A percentile compares a stretch with the other conserved stretches of the same genome.
Conservation (phyloP, 2,797 vertebrate species). For the Urocyon cinereoargenteus region DNA sequence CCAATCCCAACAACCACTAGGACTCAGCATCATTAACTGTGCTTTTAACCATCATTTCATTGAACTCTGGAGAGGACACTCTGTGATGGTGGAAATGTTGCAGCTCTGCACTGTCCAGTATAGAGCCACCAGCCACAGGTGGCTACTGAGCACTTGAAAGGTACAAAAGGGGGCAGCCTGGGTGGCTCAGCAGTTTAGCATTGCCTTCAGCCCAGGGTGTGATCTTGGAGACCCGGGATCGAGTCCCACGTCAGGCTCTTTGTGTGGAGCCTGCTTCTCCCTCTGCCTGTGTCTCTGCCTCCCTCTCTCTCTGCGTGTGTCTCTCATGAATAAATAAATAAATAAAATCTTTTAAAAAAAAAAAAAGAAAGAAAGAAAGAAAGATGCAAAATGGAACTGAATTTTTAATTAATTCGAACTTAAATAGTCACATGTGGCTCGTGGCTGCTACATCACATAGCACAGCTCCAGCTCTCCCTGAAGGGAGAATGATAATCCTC, state of each 20-base stretch:
- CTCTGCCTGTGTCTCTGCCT: no score
- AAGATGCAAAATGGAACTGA: neutral
- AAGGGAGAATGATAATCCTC: neutral
- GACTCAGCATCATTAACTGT: neutral
- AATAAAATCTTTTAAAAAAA: no score
- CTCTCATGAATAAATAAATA: no score
- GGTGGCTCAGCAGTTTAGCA: no score
- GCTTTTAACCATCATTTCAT: neutral
- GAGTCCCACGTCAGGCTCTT: no score
- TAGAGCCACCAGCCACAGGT: neutral
- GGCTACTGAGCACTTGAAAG: neutral
- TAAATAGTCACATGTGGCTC: neutral
- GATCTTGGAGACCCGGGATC: no score
- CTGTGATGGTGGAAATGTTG: neutral
- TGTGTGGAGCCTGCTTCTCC: no score
- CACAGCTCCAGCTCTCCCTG: neutral
- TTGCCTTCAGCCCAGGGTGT: no score
- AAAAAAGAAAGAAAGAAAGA: no score
- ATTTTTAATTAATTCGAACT: neutral
- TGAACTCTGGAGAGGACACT: neutral
- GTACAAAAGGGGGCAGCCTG: neutral
- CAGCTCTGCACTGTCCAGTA: neutral
- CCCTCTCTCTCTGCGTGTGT: no score
- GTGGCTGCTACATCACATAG: neutral
- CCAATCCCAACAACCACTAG: neutral